phyloP scores from a whole-genome alignment of 2,888 invertebrate species.

The Ophion costatus region DNA sequence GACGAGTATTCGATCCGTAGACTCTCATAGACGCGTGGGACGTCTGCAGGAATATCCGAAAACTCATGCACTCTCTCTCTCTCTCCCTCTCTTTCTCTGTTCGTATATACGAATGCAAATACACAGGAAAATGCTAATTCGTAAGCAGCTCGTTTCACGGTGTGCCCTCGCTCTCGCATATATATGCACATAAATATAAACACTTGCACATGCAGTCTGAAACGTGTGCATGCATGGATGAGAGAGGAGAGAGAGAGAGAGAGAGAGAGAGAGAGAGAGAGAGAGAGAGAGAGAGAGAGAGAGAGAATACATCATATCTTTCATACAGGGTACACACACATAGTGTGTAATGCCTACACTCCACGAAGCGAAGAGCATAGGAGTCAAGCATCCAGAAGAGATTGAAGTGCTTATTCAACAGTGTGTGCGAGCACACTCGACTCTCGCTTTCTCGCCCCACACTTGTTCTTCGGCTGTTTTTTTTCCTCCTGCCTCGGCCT shows the following conservation, averaged over 20 bases:
- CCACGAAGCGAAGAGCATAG: conserved; percentile 36
- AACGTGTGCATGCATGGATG: no score
- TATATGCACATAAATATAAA: conserved; percentile 22
- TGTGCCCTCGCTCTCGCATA: conserved; percentile 13
- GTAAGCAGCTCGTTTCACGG: conserved; percentile 55
- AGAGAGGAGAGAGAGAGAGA: conserved; percentile 32
- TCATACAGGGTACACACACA: conserved; percentile 6
- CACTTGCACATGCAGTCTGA: neutral
- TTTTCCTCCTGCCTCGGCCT: conserved; percentile 19
- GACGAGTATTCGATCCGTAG: conserved; percentile 38
- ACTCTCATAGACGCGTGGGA: conserved; percentile 45
- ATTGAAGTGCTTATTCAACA: conserved; percentile 78
- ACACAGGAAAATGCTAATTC: conserved; percentile 67
- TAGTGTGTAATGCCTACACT: conserved; percentile 29
- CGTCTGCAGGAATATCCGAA: conserved; percentile 39
- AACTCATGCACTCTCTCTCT: conserved; percentile 30
- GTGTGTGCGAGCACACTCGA: conserved; percentile 70
- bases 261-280: neutral
- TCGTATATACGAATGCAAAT: conserved; percentile 57
- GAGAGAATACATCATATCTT: conserved; percentile 39
- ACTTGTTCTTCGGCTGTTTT: conserved; percentile 38
- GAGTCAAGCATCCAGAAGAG: conserved; percentile 76
- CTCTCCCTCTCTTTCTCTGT: neutral
- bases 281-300: neutral
- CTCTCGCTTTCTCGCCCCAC: conserved; percentile 64